Conservation (phyloP, 2,113 vertebrate genomes). For the Ammospiza caudacuta region DNA sequence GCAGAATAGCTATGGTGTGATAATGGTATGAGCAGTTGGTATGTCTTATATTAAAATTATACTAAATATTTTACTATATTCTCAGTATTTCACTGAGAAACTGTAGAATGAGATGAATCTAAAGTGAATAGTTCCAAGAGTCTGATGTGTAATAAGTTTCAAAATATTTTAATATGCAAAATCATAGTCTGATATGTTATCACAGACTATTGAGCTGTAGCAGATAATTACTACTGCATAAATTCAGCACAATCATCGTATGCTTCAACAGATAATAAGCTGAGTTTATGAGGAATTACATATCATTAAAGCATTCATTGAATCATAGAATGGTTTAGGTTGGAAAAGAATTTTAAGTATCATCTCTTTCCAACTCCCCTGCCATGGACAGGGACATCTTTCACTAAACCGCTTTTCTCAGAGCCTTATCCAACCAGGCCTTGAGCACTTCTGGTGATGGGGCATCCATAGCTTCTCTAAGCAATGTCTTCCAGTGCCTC, state of each 20-base stretch:
- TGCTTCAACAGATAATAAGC: background rate
- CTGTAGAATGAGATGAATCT: background rate
- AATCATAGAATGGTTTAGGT: background rate
- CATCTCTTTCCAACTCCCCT: background rate
- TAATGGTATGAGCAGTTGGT: background rate
- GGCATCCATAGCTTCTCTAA: background rate
- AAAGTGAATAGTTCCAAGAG: background rate
- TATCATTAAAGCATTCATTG: background rate
- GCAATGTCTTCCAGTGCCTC: background rate
- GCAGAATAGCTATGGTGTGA: background rate
- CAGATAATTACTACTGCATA: background rate
- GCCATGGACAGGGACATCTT: background rate
- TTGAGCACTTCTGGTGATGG: background rate
- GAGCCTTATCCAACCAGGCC: background rate
- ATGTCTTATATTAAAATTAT: background rate
- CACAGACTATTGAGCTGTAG: background rate
- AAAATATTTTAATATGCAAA: background rate
- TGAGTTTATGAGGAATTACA: background rate
- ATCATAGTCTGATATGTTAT: background rate
- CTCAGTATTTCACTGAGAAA: background rate
- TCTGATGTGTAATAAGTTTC: background rate
- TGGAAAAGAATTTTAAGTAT: background rate
- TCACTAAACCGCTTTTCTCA: background rate
- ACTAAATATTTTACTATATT: background rate
- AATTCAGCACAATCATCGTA: background rate